Conservation (phyloP, 2,113 vertebrate species). For the Paracanthobrama guichenoti region DNA sequence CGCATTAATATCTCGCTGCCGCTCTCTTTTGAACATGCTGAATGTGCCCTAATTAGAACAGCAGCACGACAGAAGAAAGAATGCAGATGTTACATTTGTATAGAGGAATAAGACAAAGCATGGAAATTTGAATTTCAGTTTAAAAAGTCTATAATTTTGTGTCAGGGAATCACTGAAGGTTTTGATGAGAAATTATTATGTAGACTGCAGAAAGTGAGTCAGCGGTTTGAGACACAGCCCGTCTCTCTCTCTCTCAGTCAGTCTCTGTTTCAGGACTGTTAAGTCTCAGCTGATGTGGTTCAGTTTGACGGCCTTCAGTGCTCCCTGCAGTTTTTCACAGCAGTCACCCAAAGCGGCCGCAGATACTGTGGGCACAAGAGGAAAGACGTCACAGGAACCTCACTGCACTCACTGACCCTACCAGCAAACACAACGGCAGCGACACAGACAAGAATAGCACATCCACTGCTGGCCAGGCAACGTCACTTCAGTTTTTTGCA, state of each 20-base stretch:
- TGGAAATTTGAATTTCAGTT: not conserved
- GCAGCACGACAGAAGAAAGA: not conserved
- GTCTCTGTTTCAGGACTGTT: not conserved
- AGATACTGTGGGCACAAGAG: constrained; percentile 32
- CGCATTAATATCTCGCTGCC: not conserved
- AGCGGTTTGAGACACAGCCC: not conserved
- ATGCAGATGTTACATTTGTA: not conserved
- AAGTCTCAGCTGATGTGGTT: not conserved
- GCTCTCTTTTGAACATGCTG: not conserved
- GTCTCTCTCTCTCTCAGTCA: not conserved
- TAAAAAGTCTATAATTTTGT: not conserved
- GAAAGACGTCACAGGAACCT: constrained; percentile 64
- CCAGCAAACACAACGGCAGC: constrained; percentile 36
- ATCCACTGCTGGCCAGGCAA: constrained; percentile 23
- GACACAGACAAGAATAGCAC: constrained; percentile 34
- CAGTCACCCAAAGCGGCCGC: not conserved
- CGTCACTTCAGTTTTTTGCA: not conserved
- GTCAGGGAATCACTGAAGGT: not conserved
- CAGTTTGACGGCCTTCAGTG: not conserved
- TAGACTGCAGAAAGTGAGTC: not conserved
- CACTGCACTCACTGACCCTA: constrained; percentile 79
- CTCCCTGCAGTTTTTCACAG: not conserved
- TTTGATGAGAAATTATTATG: not conserved
- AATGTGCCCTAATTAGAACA: not conserved
- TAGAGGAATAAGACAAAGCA: not conserved